Percentiles rank a stretch among this genome's conserved stretches.
These are phyloP conservation scores for Ophioninae sp. DNA, from an alignment of 2,888 invertebrate species.

Conservation along the genomic window DNA sequence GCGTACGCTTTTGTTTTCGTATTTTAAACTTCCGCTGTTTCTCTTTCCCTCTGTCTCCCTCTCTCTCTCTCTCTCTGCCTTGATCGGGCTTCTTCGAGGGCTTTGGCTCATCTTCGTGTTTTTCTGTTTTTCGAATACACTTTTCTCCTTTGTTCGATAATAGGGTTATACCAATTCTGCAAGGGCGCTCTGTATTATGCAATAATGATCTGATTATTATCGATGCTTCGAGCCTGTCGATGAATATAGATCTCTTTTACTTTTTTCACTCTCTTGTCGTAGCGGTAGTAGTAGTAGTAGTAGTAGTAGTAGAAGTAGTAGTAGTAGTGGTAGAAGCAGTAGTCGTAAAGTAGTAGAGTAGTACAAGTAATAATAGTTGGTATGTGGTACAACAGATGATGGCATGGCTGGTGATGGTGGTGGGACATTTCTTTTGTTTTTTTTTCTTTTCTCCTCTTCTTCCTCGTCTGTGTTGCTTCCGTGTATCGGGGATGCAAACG, in stretches of 20 bases:
- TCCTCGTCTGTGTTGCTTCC: constrained; percentile 25
- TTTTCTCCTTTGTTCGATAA: constrained; percentile 5
- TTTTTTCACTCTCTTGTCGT: constrained; percentile 68
- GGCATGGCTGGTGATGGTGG: constrained; percentile 70
- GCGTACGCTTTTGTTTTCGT: constrained; percentile 22
- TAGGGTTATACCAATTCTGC: constrained; percentile 61
- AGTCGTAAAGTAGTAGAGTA: constrained; percentile 65
- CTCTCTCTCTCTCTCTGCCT: constrained; percentile 13
- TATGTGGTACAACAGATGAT: constrained; percentile 71
- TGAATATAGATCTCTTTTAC: constrained; percentile 64
- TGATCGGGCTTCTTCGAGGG: constrained; percentile 4
- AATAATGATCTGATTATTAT: constrained; percentile 76
- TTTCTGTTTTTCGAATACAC: constrained; percentile 26
- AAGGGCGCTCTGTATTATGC: constrained; percentile 74
- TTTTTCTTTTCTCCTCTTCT: constrained; percentile 51
- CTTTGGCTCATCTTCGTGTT: constrained; percentile 20
- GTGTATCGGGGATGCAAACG: constrained; percentile 3
- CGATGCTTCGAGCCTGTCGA: constrained; percentile 73
- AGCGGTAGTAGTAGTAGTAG: constrained; percentile 68
- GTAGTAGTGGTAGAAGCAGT: constrained; percentile 54
- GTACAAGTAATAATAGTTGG: constrained; percentile 66
- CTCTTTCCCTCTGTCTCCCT: background rate
- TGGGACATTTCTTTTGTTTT: constrained; percentile 56
- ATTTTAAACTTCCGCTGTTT: constrained; percentile 12
- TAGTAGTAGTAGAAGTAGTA: constrained; percentile 69